phyloP scores from a whole-genome alignment of 1,140 invertebrate genomes.

The Harlomillsia oculata region DNA sequence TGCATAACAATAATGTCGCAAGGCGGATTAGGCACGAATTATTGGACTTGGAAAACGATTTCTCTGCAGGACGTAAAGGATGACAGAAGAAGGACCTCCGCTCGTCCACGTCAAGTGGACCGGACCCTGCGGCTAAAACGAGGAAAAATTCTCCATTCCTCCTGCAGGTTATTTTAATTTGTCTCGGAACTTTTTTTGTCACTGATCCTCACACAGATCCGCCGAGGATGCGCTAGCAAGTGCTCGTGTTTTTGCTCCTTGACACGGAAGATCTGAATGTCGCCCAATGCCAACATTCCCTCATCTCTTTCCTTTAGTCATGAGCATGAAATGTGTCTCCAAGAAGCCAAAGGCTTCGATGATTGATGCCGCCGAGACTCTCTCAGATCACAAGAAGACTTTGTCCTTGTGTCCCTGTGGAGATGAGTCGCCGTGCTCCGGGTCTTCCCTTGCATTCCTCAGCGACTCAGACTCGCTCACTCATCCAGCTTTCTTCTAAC shows the following conservation, averaged over 20 bases:
- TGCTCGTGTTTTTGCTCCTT: constrained; percentile 15
- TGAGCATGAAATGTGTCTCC: too few relatives aligned
- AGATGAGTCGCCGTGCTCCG: too few relatives aligned
- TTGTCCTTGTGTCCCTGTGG: too few relatives aligned
- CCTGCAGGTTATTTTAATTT: constrained; percentile 19
- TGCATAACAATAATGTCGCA: constrained; percentile 26
- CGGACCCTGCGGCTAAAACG: constrained; percentile 13
- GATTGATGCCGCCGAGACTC: too few relatives aligned
- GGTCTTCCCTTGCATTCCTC: too few relatives aligned
- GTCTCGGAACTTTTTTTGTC: constrained; percentile 17
- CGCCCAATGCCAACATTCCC: too few relatives aligned
- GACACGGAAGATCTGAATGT: neutral
- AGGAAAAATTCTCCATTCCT: too few relatives aligned
- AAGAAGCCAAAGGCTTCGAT: too few relatives aligned
- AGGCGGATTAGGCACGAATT: constrained; percentile 14
- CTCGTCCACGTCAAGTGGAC: constrained; percentile 15
- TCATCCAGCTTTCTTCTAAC: too few relatives aligned
- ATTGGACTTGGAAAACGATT: neutral
- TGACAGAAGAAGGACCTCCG: neutral
- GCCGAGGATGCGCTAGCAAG: neutral
- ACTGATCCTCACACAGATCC: constrained; percentile 8
- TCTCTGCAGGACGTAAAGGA: constrained; percentile 2
- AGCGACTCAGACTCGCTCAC: too few relatives aligned
- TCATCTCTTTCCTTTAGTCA: too few relatives aligned
- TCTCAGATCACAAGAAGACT: too few relatives aligned